Evolutionary conservation across 2,888 invertebrate species (phyloP), one percentile per base, ranked within the genome.

Genomic region (Caenorhabditis virilis): DNA sequence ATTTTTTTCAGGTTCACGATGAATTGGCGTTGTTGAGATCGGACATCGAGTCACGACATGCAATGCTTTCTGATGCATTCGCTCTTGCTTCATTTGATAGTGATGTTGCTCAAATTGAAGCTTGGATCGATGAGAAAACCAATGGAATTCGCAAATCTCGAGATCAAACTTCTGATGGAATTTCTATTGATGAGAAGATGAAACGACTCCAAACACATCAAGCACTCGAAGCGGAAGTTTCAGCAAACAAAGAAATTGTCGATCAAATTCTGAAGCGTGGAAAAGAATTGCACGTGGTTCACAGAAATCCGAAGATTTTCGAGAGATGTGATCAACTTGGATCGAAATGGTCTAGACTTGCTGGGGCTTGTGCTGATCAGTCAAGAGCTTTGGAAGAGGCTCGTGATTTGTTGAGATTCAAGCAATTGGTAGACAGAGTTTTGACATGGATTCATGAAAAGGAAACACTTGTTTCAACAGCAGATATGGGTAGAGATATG

Each of bases 341-440:
- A 16, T 84, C 86, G 0, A 89, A 90, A 39, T 94, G 94, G 94
- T 86, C 87, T 64, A 88, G 88, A 69, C 86, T 95, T 39, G 87
- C 92, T 55, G 85, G 89, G 26, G 92, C 92, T 49, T 88, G 89
- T 77, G 87, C 86, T 53, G 88, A 88, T 72, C 84, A 88, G 50
- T 85, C 92, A 35, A 89, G 91, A 64, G 94, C 94, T 0, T 85
- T 98, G 16, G 95, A 95, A 84, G 97, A 97, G 83, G 97, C 95
- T 0, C 92, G 94, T 83, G 97, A 97, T 81, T 93, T 98, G 59
- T 87, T 98, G 23, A 92, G 94, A 84, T 98, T 98, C 85, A 93
- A 95, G 84, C 95, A 93, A 81, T 92, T 95, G 26, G 69, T 69
- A 3, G 56, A 60, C 38, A 49, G 53, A n/a, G 59, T 65, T 15